Evolutionary conservation across 2,888 invertebrate genomes (phyloP).

Genomic region (Erebia ligea): DNA sequence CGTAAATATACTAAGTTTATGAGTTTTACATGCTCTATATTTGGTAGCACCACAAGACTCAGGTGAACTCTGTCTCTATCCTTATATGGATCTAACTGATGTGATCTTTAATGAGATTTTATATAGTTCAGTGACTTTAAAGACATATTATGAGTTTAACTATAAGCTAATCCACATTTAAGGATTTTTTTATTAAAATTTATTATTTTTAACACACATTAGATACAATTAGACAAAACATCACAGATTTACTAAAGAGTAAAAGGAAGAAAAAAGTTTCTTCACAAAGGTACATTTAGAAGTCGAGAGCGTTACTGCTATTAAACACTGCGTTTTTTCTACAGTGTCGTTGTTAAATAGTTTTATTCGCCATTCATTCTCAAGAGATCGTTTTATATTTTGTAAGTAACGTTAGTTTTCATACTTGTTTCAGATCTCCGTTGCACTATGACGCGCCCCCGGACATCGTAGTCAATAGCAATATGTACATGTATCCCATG

Average conservation of each 20-base stretch:
- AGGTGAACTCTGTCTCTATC: slow-evolving; percentile 3
- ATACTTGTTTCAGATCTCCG: slow-evolving; percentile 62
- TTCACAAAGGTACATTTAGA: too few species aligned
- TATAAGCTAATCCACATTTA: too few species aligned
- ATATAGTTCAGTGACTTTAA: neutral
- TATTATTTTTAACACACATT: too few species aligned
- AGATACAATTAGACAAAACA: too few species aligned
- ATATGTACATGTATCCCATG: slow-evolving; percentile 74
- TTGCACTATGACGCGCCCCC: slow-evolving; percentile 71
- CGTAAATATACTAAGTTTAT: neutral
- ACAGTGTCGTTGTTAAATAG: too few species aligned
- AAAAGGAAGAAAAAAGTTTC: too few species aligned
- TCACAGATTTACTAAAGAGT: too few species aligned
- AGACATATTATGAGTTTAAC: neutral
- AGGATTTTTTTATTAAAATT: too few species aligned
- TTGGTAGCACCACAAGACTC: slow-evolving; percentile 15
- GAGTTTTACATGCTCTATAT: slow-evolving; percentile 23
- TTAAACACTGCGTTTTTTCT: too few species aligned
- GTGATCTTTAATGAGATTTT: neutral
- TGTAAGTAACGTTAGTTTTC: neutral
- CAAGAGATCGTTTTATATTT: too few species aligned
- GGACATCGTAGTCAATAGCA: slow-evolving; percentile 71
- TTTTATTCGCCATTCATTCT: neutral
- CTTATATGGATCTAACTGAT: neutral
- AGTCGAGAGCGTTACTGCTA: too few species aligned